phyloP scores from a whole-genome alignment of 2,888 invertebrate genomes.

The Lasioglossum leucozonium region DNA sequence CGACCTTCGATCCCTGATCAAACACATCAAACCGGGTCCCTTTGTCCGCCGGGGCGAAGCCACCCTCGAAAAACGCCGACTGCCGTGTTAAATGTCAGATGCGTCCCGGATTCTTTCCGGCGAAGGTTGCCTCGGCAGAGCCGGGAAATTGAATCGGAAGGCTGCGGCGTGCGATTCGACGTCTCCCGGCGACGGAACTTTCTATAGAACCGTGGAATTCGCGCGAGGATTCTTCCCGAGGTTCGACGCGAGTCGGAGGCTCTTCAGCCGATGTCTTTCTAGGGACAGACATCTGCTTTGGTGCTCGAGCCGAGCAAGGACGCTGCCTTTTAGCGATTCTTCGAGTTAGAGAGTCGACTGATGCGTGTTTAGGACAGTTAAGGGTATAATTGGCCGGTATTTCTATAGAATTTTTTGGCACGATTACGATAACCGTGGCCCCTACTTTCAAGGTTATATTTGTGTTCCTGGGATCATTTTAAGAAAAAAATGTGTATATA shows the following conservation, averaged over 20 bases:
- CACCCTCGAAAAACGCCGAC: neutral
- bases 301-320: neutral
- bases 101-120: constrained; percentile 1
- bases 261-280: neutral
- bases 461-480: too few species aligned
- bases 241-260: neutral
- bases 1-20: neutral
- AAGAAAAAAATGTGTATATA: too few species aligned
- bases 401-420: too few species aligned
- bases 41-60: neutral
- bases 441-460: too few species aligned
- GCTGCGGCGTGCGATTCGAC: neutral
- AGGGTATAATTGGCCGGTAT: neutral
- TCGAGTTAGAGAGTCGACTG: neutral
- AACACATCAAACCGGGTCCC: neutral
- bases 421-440: too few species aligned
- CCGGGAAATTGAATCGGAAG: constrained; percentile 17
- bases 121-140: neutral
- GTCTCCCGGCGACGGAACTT: constrained; percentile 8
- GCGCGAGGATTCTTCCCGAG: neutral
- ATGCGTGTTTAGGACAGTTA: neutral
- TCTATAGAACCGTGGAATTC: constrained; percentile 19
- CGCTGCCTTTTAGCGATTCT: neutral
- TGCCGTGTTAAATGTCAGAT: constrained; percentile 9
- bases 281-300: neutral